Percentiles rank a stretch among this genome's conserved stretches.
These are phyloP conservation scores for Clupea harengus DNA, from an alignment of 2,113 vertebrate genomes.

Conservation along the genomic window DNA sequence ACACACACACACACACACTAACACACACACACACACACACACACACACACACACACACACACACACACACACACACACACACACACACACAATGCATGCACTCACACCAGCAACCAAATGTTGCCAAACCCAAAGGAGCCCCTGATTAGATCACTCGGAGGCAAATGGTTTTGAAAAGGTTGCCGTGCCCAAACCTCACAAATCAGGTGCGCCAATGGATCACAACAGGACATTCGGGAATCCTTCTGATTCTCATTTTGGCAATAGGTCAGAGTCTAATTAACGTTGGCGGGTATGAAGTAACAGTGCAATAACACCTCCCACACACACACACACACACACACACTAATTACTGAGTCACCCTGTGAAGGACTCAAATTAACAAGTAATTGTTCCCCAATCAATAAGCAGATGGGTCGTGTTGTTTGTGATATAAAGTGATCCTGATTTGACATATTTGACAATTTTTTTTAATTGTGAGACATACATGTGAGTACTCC, in stretches of 20 bases:
- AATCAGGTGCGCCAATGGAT: not conserved
- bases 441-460: no score
- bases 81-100: constrained; percentile 19
- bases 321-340: not conserved
- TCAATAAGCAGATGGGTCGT: no score
- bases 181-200: not conserved
- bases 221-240: not conserved
- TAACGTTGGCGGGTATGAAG: not conserved
- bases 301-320: not conserved
- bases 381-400: no score
- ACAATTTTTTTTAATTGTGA: no score
- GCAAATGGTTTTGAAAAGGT: not conserved
- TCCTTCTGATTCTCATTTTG: not conserved
- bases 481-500: no score
- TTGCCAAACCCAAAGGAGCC: not conserved
- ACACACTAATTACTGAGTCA: not conserved
- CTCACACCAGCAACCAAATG: not conserved
- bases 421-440: no score
- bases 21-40: constrained; percentile 7
- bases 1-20: not conserved
- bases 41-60: not conserved
- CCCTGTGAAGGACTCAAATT: no score
- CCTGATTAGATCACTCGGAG: not conserved
- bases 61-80: constrained; percentile 10
- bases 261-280: constrained; percentile 1